These are phyloP conservation scores for Cariama cristata DNA, from an alignment of 2,113 vertebrate genomes.

Conservation along the genomic window DNA sequence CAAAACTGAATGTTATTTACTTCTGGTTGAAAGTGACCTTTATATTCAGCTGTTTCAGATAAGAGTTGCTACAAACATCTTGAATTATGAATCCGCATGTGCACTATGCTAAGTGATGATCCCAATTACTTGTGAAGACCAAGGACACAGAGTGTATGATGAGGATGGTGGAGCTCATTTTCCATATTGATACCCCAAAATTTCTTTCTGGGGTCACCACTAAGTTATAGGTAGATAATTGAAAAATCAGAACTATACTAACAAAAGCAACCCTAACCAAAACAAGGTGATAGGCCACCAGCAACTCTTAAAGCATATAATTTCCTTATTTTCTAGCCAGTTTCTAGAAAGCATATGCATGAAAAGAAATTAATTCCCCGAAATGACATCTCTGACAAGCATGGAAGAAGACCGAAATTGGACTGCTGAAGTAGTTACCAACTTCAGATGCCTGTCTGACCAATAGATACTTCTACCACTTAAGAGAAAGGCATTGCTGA, in stretches of 20 bases:
- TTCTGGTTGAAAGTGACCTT: conserved; percentile 6
- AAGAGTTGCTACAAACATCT: not conserved
- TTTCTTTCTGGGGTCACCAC: not conserved
- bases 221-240: not conserved
- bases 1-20: not conserved
- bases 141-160: not conserved
- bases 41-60: not conserved
- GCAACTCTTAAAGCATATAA: not conserved
- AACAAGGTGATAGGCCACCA: not conserved
- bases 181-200: not conserved
- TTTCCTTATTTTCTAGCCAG: not conserved
- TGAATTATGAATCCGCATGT: not conserved
- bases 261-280: not conserved
- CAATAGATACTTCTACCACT: not conserved
- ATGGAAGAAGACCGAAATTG: not conserved
- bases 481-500: not conserved
- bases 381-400: not conserved
- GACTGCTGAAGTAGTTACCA: not conserved
- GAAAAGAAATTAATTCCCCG: not conserved
- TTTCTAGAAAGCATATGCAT: not conserved
- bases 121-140: not conserved
- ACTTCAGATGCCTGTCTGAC: not conserved
- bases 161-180: not conserved
- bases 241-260: not conserved
- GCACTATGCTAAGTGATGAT: not conserved